phyloP scores from a whole-genome alignment of 2,113 vertebrate species.

The Antennarius striatus region DNA sequence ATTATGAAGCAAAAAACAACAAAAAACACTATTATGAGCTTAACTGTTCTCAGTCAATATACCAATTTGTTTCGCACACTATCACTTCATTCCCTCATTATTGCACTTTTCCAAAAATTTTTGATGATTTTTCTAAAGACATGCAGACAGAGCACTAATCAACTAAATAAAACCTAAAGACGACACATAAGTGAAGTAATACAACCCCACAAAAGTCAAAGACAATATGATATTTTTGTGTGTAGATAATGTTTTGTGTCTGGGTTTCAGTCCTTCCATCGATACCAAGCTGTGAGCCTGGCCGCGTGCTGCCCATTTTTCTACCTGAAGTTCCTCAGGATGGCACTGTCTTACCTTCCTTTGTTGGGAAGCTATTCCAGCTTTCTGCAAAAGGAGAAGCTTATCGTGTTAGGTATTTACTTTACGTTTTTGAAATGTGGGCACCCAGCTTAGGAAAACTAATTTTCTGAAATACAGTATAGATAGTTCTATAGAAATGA shows the following conservation, averaged over 20 bases:
- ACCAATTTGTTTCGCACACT: too few species aligned
- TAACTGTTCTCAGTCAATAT: too few species aligned
- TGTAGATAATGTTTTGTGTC: neutral
- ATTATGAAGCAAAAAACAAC: too few species aligned
- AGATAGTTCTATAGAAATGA: too few species aligned
- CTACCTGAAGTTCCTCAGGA: constrained; percentile 60
- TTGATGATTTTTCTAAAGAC: too few species aligned
- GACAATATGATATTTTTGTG: neutral
- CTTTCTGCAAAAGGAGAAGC: constrained; percentile 59
- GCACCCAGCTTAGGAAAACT: neutral
- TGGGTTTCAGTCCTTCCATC: constrained; percentile 67
- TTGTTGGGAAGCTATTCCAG: constrained; percentile 55
- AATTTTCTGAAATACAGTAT: neutral
- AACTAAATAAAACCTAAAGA: neutral
- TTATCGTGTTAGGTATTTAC: constrained; percentile 44
- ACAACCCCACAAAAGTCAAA: neutral
- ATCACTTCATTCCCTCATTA: too few species aligned
- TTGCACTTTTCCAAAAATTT: too few species aligned
- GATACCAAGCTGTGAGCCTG: constrained; percentile 49
- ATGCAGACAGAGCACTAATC: too few species aligned
- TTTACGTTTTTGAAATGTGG: too few species aligned
- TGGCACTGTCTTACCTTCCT: constrained; percentile 46
- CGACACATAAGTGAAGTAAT: too few species aligned
- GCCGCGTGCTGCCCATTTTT: constrained; percentile 60
- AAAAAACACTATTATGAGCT: too few species aligned